phyloP scores from a whole-genome alignment of 2,888 invertebrate genomes.

The Seira sanloemensis region DNA sequence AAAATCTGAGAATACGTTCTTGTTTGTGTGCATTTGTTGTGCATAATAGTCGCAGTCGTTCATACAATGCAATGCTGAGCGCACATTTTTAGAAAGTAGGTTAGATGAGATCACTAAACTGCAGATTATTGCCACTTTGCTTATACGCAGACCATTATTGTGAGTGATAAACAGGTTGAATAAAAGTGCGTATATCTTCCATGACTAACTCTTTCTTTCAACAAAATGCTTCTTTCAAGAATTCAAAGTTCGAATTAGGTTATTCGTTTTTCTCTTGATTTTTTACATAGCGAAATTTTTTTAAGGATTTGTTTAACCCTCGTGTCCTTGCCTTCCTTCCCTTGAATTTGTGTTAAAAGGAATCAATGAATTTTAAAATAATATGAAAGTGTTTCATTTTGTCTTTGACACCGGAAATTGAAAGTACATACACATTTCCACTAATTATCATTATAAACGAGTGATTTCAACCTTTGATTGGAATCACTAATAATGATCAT shows the following conservation, averaged over 20 bases:
- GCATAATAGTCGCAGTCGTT: background rate
- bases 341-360: background rate
- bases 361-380: too few relatives aligned
- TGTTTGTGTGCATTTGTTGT: background rate
- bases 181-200: background rate
- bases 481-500: too few relatives aligned
- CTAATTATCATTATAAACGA: too few relatives aligned
- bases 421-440: too few relatives aligned
- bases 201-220: background rate
- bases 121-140: background rate
- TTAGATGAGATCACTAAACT: constrained; percentile 28
- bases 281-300: background rate
- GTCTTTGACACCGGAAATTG: too few relatives aligned
- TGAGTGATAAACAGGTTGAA: background rate
- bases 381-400: too few relatives aligned
- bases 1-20: too few relatives aligned
- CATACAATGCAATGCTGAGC: background rate
- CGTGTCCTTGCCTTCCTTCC: background rate
- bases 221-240: background rate
- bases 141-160: background rate
- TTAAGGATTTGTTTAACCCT: background rate
- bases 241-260: background rate
- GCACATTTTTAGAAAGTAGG: constrained; percentile 17
- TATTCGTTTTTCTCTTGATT: too few relatives aligned
- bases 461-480: too few relatives aligned